Conservation (phyloP, 2,888 invertebrate genomes). For the Euclidia mi region DNA sequence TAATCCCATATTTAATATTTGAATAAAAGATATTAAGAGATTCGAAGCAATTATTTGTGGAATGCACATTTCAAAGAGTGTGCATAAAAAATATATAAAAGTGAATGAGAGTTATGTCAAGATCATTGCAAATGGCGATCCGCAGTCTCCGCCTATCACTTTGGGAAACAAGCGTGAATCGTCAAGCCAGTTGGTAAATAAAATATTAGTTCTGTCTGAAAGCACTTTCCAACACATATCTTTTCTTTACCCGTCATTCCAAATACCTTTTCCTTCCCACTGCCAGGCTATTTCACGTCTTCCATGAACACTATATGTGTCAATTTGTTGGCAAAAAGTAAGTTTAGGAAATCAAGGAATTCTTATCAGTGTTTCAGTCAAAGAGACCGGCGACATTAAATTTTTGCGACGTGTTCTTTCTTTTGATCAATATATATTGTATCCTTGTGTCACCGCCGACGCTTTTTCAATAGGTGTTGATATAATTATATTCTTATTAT, state of each 20-base stretch:
- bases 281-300: constrained; percentile 19
- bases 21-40: too few relatives aligned
- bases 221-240: constrained; percentile 1
- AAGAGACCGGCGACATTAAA: constrained; percentile 61
- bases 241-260: constrained; percentile 13
- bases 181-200: constrained; percentile 2
- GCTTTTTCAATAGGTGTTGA: constrained; percentile 1
- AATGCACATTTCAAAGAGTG: too few relatives aligned
- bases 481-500: neutral
- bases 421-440: constrained; percentile 20
- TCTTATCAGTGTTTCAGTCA: constrained; percentile 50
- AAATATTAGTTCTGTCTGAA: neutral
- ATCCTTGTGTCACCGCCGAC: constrained; percentile 2
- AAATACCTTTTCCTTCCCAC: constrained; percentile 33
- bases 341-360: constrained; percentile 58
- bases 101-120: too few relatives aligned
- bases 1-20: too few relatives aligned
- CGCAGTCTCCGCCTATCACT: too few relatives aligned
- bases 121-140: too few relatives aligned
- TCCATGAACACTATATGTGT: constrained; percentile 56
- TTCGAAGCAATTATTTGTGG: too few relatives aligned
- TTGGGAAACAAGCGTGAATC: too few relatives aligned
- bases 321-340: constrained; percentile 59
- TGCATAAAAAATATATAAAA: too few relatives aligned
- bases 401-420: constrained; percentile 38